phyloP scores from a whole-genome alignment of 2,888 invertebrate genomes.

The Chaitophorus viminalis region DNA sequence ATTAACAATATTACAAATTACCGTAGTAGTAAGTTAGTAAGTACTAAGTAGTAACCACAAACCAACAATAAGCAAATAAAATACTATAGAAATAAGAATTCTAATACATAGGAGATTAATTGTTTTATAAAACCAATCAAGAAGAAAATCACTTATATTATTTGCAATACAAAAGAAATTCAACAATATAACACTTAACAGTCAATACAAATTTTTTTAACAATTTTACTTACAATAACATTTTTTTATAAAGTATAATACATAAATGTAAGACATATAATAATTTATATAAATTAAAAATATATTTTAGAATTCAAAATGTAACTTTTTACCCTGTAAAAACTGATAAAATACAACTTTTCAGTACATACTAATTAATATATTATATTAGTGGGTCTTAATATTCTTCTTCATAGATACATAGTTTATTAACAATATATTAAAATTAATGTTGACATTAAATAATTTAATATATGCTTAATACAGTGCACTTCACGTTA shows the following conservation, averaged over 20 bases:
- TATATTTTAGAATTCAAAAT: neutral
- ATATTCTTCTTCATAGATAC: neutral
- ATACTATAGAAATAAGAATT: neutral
- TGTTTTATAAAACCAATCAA: neutral
- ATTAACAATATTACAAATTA: neutral
- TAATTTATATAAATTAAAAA: no score
- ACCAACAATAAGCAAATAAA: neutral
- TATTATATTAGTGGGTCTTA: neutral
- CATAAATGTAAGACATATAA: no score
- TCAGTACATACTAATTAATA: neutral
- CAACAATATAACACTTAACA: neutral
- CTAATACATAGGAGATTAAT: no score
- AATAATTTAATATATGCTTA: neutral
- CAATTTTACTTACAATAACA: neutral
- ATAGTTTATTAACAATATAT: neutral
- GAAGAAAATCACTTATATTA: neutral
- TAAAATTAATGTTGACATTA: neutral
- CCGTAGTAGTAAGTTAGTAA: no score
- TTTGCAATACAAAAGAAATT: neutral
- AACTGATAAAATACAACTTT: neutral
- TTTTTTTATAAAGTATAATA: neutral
- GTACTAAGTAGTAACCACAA: neutral
- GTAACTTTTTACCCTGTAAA: neutral
- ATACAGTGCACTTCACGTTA: neutral
- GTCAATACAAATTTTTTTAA: neutral